A percentile compares a stretch with the other conserved stretches of the same genome.
phyloP scores from a whole-genome alignment of 2,888 invertebrate genomes.

The Pomacea canaliculata region DNA sequence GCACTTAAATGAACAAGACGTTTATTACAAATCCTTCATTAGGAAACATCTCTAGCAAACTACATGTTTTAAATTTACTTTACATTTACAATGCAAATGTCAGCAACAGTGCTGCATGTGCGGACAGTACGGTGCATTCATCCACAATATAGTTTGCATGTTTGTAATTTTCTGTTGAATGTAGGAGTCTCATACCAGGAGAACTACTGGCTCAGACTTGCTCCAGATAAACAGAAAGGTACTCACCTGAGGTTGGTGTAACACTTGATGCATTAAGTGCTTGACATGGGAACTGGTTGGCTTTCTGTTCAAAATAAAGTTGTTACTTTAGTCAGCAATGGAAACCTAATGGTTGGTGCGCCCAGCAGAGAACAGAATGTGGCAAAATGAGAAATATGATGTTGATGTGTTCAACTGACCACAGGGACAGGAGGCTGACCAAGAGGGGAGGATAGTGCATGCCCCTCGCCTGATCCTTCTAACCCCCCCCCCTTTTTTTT shows the following conservation, averaged over 20 bases:
- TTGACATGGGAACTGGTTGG: background rate
- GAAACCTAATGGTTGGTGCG: no score
- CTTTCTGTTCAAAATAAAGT: background rate
- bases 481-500: no score
- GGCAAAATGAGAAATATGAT: no score
- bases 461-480: no score
- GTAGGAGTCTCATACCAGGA: background rate
- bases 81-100: background rate
- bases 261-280: background rate
- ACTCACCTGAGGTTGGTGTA: background rate
- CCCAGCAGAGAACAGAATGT: no score
- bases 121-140: background rate
- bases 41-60: no score
- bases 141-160: background rate
- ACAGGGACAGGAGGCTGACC: no score
- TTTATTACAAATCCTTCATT: no score
- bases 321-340: no score
- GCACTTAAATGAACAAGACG: constrained; percentile 42
- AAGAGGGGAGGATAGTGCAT: no score
- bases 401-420: no score
- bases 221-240: background rate
- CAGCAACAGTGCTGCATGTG: background rate
- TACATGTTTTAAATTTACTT: no score
- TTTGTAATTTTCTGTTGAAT: background rate
- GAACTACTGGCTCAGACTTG: background rate